Base-by-base conservation (phyloP, 2,113 vertebrate species). In the Hippocampus barbouri region DNA sequence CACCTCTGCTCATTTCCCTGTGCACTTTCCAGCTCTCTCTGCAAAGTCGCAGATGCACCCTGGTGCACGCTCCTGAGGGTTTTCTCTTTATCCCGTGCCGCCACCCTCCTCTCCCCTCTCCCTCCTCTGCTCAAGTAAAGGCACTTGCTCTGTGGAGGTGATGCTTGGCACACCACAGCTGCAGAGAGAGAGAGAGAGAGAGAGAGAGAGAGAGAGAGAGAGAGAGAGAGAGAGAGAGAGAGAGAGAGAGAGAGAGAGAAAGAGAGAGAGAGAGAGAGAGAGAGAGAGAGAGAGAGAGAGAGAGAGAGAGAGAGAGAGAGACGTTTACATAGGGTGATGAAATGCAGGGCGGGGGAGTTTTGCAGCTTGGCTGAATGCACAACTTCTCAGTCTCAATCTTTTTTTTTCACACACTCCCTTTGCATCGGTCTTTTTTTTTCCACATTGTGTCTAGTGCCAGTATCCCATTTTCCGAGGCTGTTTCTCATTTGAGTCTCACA, bases 91-190 rank as follows among this genome's bases (percentile, higher is more conserved):
- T 74, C 74, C 65, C 74, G 59, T 43, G 16, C 73, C 73, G 76
- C 78, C 71, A 69, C 76, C 67, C 79, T 82, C 78, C 79, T 79
- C 70, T 72, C 65, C 71, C 76, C 75, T 73, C 72, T 75, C 69
- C 77, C 81, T 83, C 81, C 79, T 74, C 81, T 84, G 83, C 79
- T 85, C 49, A 81, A 87, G 86, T 88, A 83, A 88, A 88, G 78
- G 87, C 89, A 87, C 88, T 88, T 86, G 87, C 87, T 88, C 83
- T 89, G 83, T 87, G 83, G 84, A 86, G 83, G 86, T 88, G 86
- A 87, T 70, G 81, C 80, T 84, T 74, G 77, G 77, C 81, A 77
- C 80, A 89, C 83, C 86, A 85, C 90, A 90, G 90, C 87, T 90
- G 89, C 89, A 90, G 86, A 87, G 84, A 71, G 70, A 79, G 69